A percentile compares a stretch with the other conserved stretches of the same genome.
phyloP scores from a whole-genome alignment of 2,113 vertebrate genomes.

The Sula dactylatra region DNA sequence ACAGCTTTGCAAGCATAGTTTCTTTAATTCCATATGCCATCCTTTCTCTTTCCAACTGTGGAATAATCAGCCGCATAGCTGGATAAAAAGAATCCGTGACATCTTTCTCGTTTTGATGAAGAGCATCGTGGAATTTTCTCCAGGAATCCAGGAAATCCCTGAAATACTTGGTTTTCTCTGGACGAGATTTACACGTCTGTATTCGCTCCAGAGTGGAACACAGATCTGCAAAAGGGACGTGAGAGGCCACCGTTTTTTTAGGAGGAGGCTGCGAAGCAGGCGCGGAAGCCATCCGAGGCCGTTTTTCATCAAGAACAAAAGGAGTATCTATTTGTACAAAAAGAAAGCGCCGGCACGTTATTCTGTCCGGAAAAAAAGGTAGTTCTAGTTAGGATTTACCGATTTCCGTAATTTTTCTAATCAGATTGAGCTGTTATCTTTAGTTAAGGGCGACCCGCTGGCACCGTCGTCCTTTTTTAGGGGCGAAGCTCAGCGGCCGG shows the following conservation, averaged over 20 bases:
- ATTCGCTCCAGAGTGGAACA: slow-evolving; percentile 90
- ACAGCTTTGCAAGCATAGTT: slow-evolving; percentile 94
- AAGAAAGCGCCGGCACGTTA: rapidly evolving
- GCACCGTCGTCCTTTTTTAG: rapidly evolving
- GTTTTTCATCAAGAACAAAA: background rate
- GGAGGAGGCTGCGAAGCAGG: slow-evolving; percentile 34
- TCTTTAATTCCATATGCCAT: slow-evolving; percentile 98
- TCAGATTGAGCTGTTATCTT: background rate
- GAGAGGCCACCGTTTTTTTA: slow-evolving; percentile 80
- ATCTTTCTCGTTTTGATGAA: slow-evolving; percentile 83
- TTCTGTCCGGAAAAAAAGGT: background rate
- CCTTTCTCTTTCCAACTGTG: slow-evolving; percentile 89
- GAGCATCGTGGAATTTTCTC: slow-evolving; percentile 88
- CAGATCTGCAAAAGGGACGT: slow-evolving; percentile 89
- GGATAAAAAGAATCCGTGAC: slow-evolving; percentile 93
- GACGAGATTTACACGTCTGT: slow-evolving; percentile 83
- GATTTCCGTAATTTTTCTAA: background rate
- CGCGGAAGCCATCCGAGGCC: slow-evolving; percentile 59
- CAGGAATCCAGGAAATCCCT: slow-evolving; percentile 89
- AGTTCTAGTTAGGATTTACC: background rate
- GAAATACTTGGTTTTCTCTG: slow-evolving; percentile 86
- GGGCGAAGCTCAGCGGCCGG: background rate
- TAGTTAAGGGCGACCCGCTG: background rate
- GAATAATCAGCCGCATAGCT: slow-evolving; percentile 93
- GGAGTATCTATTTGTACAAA: background rate